phyloP scores from a whole-genome alignment of 1,140 invertebrate species.

The Hycleus phaleratus region DNA sequence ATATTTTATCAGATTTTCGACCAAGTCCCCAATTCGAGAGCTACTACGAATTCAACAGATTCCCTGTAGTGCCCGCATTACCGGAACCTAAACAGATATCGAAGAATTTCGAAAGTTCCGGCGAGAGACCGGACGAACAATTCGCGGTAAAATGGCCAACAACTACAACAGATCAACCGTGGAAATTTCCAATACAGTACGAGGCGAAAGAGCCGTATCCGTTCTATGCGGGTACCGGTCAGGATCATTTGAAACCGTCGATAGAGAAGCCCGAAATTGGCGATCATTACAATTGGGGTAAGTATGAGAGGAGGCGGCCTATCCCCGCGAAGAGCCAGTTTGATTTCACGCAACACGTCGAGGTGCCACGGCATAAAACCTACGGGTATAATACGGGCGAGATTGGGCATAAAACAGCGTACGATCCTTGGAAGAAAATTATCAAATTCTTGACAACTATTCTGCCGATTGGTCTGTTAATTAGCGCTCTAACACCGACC shows the following conservation, averaged over 20 bases:
- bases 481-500: conserved; percentile 49
- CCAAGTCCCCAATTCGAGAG: conserved; percentile 31
- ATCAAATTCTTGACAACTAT: conserved; percentile 46
- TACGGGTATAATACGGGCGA: conserved; percentile 3
- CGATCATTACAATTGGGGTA: not conserved
- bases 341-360: conserved; percentile 3
- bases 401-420: not conserved
- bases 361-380: not conserved
- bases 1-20: conserved; percentile 21
- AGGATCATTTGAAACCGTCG: not conserved
- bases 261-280: not conserved
- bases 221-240: not conserved
- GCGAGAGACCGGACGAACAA: conserved; percentile 1
- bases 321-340: conserved; percentile 2
- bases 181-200: conserved; percentile 19
- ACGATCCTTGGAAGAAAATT: conserved; percentile 43
- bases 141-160: not conserved
- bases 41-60: conserved; percentile 32
- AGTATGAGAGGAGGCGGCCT: not conserved
- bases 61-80: conserved; percentile 30
- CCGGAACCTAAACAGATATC: conserved; percentile 25
- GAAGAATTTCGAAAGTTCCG: not conserved
- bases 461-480: conserved; percentile 48
- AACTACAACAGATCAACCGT: conserved; percentile 9
- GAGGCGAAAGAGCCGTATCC: not conserved